These are phyloP conservation scores for Dysdera silvatica DNA, from an alignment of 1,140 invertebrate species.

Conservation along the genomic window DNA sequence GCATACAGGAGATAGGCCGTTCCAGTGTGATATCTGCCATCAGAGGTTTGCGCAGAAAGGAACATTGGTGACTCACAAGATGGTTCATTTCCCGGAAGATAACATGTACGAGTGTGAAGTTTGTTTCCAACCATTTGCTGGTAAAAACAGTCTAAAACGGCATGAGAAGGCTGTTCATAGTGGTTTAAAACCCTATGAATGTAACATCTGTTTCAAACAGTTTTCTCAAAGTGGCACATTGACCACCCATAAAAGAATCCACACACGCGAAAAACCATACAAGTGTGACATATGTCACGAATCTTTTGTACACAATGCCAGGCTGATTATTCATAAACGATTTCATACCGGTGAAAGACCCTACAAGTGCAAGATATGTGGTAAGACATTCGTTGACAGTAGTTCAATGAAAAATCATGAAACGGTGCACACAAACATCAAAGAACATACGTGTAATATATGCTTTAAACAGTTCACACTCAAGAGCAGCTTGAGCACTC, in stretches of 20 bases:
- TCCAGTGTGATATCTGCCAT: no score
- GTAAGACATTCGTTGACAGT: not conserved
- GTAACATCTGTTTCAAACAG: not conserved
- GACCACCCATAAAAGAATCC: not conserved
- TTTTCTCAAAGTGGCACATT: not conserved
- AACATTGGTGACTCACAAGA: no score
- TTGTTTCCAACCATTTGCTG: no score
- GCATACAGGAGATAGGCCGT: no score
- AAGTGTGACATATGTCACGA: constrained; percentile 51
- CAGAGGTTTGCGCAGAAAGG: no score
- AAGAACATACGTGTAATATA: not conserved
- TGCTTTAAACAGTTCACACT: not conserved
- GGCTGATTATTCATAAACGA: not conserved
- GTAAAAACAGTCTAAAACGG: no score
- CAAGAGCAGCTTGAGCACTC: not conserved
- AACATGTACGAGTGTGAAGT: no score
- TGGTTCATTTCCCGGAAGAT: no score
- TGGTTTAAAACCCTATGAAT: not conserved
- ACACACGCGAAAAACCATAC: not conserved
- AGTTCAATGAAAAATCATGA: not conserved
- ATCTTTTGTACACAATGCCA: constrained; percentile 41
- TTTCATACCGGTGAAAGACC: constrained; percentile 49
- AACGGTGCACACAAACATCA: not conserved
- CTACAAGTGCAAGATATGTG: constrained; percentile 50
- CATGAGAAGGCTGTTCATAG: no score